Evolutionary conservation across 2,797 vertebrate species (phyloP).

Genomic region (Sebastolobus alascanus): DNA sequence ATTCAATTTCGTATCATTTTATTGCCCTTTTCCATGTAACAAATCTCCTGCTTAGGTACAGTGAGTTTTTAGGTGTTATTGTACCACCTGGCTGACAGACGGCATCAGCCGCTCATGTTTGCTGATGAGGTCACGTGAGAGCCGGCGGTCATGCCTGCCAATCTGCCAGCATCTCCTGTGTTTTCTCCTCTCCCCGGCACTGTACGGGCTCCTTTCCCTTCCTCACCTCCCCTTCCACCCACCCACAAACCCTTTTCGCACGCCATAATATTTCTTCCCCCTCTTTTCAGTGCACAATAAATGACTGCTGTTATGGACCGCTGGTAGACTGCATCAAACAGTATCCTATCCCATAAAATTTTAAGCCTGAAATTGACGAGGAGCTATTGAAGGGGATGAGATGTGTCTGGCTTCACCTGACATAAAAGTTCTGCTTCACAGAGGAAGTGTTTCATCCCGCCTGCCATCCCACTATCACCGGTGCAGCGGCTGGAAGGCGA

Average conservation of each 20-base stretch:
- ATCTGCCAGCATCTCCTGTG: slow-evolving; percentile 65
- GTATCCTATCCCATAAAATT: slow-evolving; percentile 99
- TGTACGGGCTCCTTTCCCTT: slow-evolving; percentile 44
- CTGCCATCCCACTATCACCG: slow-evolving; percentile 81
- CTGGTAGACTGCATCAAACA: slow-evolving; percentile 99
- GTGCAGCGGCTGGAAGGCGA: slow-evolving; percentile 64
- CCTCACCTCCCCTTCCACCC: slow-evolving; percentile 44
- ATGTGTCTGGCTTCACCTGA: slow-evolving; percentile 94
- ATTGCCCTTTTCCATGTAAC: neutral
- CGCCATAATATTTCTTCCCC: slow-evolving; percentile 81
- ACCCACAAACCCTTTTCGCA: slow-evolving; percentile 50
- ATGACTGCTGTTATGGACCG: slow-evolving; percentile 99
- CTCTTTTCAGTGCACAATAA: slow-evolving; percentile 96
- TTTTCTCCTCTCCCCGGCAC: slow-evolving; percentile 54
- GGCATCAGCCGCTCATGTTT: slow-evolving; percentile 82
- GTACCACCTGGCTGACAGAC: slow-evolving; percentile 55
- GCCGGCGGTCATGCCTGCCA: slow-evolving; percentile 79
- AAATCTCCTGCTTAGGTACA: slow-evolving; percentile 16
- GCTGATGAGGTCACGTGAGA: slow-evolving; percentile 86
- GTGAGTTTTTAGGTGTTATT: slow-evolving; percentile 49
- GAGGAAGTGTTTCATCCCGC: slow-evolving; percentile 89
- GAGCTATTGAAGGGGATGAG: slow-evolving; percentile 90
- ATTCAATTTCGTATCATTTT: neutral
- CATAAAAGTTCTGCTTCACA: slow-evolving; percentile 95
- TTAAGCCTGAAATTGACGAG: slow-evolving; percentile 94